Base-by-base conservation (phyloP, 2,113 vertebrate genomes). In the Hemicordylus capensis region DNA sequence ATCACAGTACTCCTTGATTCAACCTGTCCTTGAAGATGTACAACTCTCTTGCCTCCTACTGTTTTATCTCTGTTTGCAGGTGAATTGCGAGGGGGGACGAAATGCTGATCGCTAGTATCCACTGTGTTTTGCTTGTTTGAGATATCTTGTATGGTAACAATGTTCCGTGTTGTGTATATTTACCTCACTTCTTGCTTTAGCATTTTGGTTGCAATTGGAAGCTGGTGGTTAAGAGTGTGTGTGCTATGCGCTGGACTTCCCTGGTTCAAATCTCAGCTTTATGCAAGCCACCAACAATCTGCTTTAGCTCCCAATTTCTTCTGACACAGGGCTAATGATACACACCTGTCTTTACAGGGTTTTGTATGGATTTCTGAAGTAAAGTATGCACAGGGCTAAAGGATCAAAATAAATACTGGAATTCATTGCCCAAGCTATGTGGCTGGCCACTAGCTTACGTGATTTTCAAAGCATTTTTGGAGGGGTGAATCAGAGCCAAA, bases 61-160 rank as follows among this genome's bases (percentile, higher is more conserved):
- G n/a, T 70, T 92, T 90, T 94, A 94, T 93, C 92, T 93, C 84
- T 42, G 46, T 81, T 88, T 61, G 39, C 91, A 94, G 91, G 85
- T 46, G 85, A 84, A 83, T 20, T n/a, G 14, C 9, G 56, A 59
- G 80, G 61, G 51, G 83, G 86, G 89, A 93, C 63, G 76, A n/a
- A 84, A 92, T 84, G 72, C 24, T 1, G 58, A n/a, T 12, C 17
- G 76, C 79, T 90, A 80, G 90, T 76, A 86, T 82, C 82, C 74
- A 74, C 58, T 46, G 11, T 63, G 61, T 81, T 89, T 87, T 80
- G 67, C 34, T 54, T 17, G 67, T 61, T 2, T 85, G 34, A n/a
- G 87, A 48, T 86, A 90, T 89, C 90, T 76, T 64, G 61, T 1
- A 9, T 87, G 46, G 28, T 81, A 77, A 88, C 64, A 61, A 59